Conservation (phyloP, 2,113 vertebrate genomes). For the Corapipo altera region DNA sequence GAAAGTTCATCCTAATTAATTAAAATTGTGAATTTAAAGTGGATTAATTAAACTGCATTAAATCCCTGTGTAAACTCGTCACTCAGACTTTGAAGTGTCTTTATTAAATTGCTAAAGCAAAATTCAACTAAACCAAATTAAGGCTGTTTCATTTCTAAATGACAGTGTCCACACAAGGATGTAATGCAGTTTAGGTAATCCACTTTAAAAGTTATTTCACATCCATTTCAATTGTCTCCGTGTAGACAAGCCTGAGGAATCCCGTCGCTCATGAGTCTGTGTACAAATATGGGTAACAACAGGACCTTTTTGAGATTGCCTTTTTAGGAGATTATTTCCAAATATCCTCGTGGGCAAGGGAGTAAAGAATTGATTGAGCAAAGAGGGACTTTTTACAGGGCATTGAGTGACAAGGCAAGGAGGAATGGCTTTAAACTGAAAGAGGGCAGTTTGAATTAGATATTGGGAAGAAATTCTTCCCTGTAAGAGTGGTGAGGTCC, state of each 20-base stretch:
- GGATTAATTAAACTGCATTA: constrained; percentile 60
- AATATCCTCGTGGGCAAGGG: constrained; percentile 38
- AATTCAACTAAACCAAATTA: constrained; percentile 55
- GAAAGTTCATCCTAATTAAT: constrained; percentile 36
- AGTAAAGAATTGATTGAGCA: constrained; percentile 19
- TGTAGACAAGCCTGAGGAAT: constrained; percentile 35
- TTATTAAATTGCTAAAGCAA: constrained; percentile 54
- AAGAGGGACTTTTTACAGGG: not conserved
- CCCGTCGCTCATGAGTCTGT: not conserved
- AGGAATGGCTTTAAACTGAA: not conserved
- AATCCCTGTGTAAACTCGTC: constrained; percentile 48
- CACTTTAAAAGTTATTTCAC: constrained; percentile 56
- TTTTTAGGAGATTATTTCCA: constrained; percentile 66
- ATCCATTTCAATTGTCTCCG: constrained; percentile 46
- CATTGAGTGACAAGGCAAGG: not conserved
- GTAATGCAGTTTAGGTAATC: constrained; percentile 61
- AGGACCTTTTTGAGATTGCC: constrained; percentile 52
- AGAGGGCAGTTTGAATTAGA: not conserved
- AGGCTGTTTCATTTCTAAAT: constrained; percentile 46
- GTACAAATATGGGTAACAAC: constrained; percentile 69
- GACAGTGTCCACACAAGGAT: constrained; percentile 42
- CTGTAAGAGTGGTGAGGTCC: not conserved
- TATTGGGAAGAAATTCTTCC: not conserved
- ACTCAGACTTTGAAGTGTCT: constrained; percentile 41
- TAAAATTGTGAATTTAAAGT: constrained; percentile 42